These are phyloP conservation scores for Drosophila varians DNA, from an alignment of 1,140 invertebrate species.

Conservation along the genomic window DNA sequence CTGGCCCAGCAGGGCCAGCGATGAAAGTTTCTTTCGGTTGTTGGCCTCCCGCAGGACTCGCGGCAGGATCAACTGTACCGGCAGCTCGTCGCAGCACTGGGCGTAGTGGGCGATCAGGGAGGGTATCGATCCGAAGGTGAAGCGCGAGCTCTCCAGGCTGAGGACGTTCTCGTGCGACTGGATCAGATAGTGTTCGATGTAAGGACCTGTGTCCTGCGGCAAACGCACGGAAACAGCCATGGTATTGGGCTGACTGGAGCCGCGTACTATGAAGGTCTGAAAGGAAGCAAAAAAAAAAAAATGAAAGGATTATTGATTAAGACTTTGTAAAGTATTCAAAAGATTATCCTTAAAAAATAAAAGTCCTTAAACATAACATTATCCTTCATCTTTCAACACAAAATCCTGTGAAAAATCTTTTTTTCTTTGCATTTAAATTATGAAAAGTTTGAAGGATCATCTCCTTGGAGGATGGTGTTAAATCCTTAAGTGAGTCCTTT, in stretches of 20 bases:
- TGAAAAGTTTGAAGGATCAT: slow-evolving; percentile 22
- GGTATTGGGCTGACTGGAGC: slow-evolving; percentile 95
- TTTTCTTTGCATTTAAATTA: background rate
- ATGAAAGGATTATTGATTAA: background rate
- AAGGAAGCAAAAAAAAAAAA: background rate
- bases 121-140: slow-evolving; percentile 95
- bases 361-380: no score
- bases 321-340: background rate
- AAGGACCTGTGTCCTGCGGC: slow-evolving; percentile 92
- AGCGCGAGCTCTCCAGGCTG: slow-evolving; percentile 95
- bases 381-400: no score
- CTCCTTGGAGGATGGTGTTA: background rate
- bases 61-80: slow-evolving; percentile 94
- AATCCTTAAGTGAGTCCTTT: slow-evolving; percentile 47
- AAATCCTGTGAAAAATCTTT: background rate
- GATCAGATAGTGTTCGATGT: slow-evolving; percentile 98
- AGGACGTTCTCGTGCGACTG: slow-evolving; percentile 91
- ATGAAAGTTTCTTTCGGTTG: slow-evolving; percentile 94
- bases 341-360: no score
- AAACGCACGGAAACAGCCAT: slow-evolving; percentile 97
- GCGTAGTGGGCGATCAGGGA: slow-evolving; percentile 96
- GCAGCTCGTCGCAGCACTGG: slow-evolving; percentile 96
- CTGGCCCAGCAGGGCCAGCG: slow-evolving; percentile 95
- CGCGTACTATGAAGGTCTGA: slow-evolving; percentile 96
- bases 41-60: slow-evolving; percentile 92